Evolutionary conservation across 2,113 vertebrate species (phyloP).

Genomic region (Corynorhinus townsendii): DNA sequence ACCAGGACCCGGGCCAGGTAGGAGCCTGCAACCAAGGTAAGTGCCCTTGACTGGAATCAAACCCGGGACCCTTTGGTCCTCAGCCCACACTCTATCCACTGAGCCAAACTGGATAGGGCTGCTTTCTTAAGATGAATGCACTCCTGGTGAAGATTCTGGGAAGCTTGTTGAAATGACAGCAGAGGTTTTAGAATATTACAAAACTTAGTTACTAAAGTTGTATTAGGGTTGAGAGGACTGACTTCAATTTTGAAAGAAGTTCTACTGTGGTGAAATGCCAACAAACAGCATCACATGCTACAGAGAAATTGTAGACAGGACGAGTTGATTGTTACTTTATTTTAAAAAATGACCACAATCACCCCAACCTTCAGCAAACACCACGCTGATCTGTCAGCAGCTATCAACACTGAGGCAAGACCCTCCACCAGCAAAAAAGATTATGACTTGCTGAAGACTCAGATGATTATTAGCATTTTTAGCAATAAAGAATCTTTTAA

Average conservation of each 20-base stretch:
- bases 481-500: too few species aligned
- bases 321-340: too few species aligned
- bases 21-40: too few species aligned
- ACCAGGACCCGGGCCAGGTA: too few species aligned
- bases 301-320: background rate
- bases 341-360: background rate
- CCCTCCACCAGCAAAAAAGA: too few species aligned
- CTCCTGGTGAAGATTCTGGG: background rate
- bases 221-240: too few species aligned
- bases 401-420: background rate
- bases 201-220: background rate
- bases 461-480: background rate
- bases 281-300: background rate
- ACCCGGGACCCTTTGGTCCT: too few species aligned
- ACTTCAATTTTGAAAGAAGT: background rate
- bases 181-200: background rate
- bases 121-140: background rate
- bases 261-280: background rate
- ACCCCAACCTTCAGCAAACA: background rate
- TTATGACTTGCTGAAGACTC: background rate
- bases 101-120: too few species aligned
- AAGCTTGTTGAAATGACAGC: background rate
- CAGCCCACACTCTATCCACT: too few species aligned
- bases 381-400: too few species aligned
- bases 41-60: too few species aligned